Evolutionary conservation across 2,888 invertebrate species (phyloP).

Genomic region (Ectemnius continuus): DNA sequence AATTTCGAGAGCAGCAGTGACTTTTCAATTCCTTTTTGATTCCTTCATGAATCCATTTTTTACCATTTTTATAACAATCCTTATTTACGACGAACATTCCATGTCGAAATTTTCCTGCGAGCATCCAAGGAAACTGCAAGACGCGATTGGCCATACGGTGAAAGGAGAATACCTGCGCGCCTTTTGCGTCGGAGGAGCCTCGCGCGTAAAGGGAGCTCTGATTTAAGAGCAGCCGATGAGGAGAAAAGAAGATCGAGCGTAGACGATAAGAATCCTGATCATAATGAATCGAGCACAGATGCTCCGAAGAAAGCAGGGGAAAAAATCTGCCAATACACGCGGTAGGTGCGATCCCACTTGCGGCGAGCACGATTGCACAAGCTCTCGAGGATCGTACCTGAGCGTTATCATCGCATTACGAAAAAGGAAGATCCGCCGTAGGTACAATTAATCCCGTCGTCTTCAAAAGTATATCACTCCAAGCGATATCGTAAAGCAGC

Average conservation of each 20-base stretch:
- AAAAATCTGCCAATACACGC: slow-evolving; percentile 18
- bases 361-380: slow-evolving; percentile 23
- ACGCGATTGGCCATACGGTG: slow-evolving; percentile 48
- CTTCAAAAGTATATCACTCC: slow-evolving; percentile 6
- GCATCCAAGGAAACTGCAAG: no score
- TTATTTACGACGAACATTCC: no score
- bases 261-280: slow-evolving; percentile 35
- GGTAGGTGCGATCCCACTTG: no score
- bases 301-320: slow-evolving; percentile 24
- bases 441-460: slow-evolving; percentile 28
- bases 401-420: slow-evolving; percentile 39
- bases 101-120: no score
- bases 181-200: slow-evolving; percentile 9
- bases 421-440: slow-evolving; percentile 36
- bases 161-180: slow-evolving; percentile 57
- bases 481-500: slow-evolving; percentile 20
- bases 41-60: no score
- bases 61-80: no score
- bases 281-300: slow-evolving; percentile 47
- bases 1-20: neutral
- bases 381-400: slow-evolving; percentile 19
- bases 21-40: no score
- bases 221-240: slow-evolving; percentile 45
- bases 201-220: slow-evolving; percentile 40
- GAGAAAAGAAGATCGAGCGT: slow-evolving; percentile 17